These are phyloP conservation scores for Byasa hedistus DNA, from an alignment of 2,888 invertebrate genomes.

Conservation along the genomic window DNA sequence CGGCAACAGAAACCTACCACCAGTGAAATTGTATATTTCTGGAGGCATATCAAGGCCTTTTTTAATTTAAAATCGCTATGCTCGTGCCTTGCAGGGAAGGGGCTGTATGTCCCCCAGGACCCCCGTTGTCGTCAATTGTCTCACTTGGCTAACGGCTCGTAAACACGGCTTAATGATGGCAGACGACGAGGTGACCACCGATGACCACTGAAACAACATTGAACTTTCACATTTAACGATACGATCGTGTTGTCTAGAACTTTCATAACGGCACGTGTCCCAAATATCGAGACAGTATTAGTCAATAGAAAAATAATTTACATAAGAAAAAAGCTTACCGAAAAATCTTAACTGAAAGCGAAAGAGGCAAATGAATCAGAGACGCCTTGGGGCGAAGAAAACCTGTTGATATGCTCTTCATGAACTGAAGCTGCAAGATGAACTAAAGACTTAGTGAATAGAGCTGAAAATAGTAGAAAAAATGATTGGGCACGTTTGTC, in stretches of 20 bases:
- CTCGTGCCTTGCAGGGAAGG: constrained; percentile 21
- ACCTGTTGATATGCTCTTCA: no score
- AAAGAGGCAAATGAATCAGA: no score
- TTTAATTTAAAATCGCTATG: constrained; percentile 10
- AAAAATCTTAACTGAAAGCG: no score
- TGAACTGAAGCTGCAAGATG: no score
- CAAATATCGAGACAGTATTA: no score
- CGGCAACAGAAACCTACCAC: no score
- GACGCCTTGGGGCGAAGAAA: no score
- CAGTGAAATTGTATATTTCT: not conserved
- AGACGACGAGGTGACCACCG: constrained; percentile 17
- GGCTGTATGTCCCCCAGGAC: constrained; percentile 37
- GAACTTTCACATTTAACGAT: constrained; percentile 22
- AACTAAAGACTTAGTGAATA: no score
- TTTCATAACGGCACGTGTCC: not conserved
- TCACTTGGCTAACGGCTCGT: constrained; percentile 57
- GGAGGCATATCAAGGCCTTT: not conserved
- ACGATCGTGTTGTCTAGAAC: not conserved
- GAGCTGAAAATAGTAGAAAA: no score
- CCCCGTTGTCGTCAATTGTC: constrained; percentile 67
- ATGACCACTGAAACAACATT: constrained; percentile 7
- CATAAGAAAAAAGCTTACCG: no score
- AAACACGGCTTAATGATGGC: constrained; percentile 56
- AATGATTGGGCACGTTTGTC: no score
- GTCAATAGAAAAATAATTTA: no score